These are phyloP conservation scores for Epizoanthus fatuus DNA, from an alignment of 92 coral and sea anemone species.

Conservation along the genomic window DNA sequence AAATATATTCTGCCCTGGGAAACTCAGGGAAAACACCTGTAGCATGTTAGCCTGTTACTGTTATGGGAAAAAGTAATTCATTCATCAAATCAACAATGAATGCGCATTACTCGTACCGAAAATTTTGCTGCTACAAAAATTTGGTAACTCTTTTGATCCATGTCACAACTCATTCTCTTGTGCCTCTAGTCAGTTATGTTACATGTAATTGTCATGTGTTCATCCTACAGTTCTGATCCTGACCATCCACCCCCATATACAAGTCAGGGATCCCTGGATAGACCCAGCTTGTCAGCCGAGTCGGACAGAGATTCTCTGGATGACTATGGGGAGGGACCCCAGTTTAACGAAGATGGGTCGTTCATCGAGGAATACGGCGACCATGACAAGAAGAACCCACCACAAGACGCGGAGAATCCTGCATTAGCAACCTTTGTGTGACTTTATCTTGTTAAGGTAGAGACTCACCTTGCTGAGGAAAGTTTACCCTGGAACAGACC, in stretches of 20 bases:
- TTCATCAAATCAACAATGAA: too few species aligned
- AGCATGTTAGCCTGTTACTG: too few species aligned
- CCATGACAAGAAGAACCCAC: conserved; percentile 62
- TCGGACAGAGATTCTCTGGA: conserved; percentile 85
- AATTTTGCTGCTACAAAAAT: too few species aligned
- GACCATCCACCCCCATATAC: conserved; percentile 83
- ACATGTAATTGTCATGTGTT: not conserved
- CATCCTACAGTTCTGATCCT: not conserved
- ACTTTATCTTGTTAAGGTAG: not conserved
- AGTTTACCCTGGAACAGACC: too few species aligned
- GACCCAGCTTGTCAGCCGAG: conserved; percentile 47
- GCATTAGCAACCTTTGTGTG: conserved; percentile 84
- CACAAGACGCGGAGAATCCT: conserved; percentile 66
- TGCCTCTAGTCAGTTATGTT: too few species aligned
- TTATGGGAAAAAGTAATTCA: too few species aligned
- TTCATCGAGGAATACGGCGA: conserved; percentile 80
- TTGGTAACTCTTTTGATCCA: too few species aligned
- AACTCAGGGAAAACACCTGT: too few species aligned
- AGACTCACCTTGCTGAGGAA: too few species aligned
- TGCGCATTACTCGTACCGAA: too few species aligned
- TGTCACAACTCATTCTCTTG: too few species aligned
- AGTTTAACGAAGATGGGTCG: conserved; percentile 82
- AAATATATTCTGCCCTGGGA: too few species aligned
- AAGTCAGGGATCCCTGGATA: conserved; percentile 70
- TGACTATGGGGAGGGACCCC: conserved; percentile 83